phyloP scores from a whole-genome alignment of 2,113 vertebrate genomes.

The Rafetus swinhoei region DNA sequence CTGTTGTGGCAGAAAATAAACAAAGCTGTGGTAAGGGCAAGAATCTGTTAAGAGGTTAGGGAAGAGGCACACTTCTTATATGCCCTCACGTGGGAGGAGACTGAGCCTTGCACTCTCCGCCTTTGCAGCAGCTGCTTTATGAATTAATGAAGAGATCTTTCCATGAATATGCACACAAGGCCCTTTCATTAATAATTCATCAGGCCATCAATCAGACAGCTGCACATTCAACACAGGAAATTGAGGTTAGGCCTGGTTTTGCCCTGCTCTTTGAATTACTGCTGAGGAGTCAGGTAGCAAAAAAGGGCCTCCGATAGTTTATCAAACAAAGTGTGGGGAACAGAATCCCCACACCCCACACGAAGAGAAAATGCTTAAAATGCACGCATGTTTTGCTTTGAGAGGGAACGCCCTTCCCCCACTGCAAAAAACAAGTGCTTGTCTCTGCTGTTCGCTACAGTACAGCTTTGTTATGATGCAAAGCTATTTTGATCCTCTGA shows the following conservation, averaged over 20 bases:
- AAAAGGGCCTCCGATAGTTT: conserved; percentile 10
- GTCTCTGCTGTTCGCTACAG: background rate
- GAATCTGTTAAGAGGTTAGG: background rate
- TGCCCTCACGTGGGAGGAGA: background rate
- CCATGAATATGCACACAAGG: conserved; percentile 71
- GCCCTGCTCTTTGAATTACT: conserved; percentile 33
- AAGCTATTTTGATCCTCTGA: background rate
- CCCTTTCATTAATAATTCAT: conserved; percentile 73
- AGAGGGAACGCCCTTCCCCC: background rate
- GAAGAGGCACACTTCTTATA: background rate
- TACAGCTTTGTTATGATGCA: background rate
- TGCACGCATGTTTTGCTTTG: background rate
- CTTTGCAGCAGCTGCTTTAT: conserved; percentile 74
- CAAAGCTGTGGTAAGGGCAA: background rate
- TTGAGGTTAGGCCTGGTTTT: conserved; percentile 60
- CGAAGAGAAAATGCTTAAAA: background rate
- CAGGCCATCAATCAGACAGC: conserved; percentile 64
- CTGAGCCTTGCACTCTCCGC: conserved; percentile 28
- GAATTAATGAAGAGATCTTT: conserved; percentile 79
- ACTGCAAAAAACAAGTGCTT: background rate
- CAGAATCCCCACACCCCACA: background rate
- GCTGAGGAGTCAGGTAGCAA: background rate
- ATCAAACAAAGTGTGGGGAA: background rate
- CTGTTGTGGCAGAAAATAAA: background rate
- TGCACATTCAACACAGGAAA: conserved; percentile 61